These are phyloP conservation scores for Caerostris darwini DNA, from an alignment of 1,140 invertebrate genomes.

Conservation along the genomic window DNA sequence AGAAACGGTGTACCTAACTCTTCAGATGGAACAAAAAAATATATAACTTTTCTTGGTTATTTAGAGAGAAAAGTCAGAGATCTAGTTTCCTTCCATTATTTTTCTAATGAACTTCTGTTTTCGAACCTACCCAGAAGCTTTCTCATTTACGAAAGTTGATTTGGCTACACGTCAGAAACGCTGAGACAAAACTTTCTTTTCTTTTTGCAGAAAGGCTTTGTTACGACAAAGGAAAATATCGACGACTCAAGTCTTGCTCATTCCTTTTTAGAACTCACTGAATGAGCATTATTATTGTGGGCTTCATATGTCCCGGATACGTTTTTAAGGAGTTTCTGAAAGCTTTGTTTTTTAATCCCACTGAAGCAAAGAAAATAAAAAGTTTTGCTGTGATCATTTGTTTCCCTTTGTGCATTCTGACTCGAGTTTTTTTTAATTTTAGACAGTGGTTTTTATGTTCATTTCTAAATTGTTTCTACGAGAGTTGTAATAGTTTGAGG, in stretches of 20 bases:
- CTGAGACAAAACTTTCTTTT: constrained; percentile 6
- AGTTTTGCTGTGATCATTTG: background rate
- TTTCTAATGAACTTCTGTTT: constrained; percentile 55
- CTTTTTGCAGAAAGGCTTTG: background rate
- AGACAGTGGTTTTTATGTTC: background rate
- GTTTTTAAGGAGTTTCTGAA: background rate
- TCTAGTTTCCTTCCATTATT: constrained; percentile 25
- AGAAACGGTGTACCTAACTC: background rate
- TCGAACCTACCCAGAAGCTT: constrained; percentile 15
- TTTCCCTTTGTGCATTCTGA: background rate
- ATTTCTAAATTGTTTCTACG: background rate
- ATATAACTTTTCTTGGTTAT: constrained; percentile 23
- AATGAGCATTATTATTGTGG: constrained; percentile 14
- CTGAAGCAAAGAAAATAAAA: too few species aligned
- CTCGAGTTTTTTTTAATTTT: background rate
- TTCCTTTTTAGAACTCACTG: background rate
- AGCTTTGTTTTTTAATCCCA: too few species aligned
- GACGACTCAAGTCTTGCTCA: background rate
- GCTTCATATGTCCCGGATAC: background rate
- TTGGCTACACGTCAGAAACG: constrained; percentile 46
- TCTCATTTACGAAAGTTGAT: constrained; percentile 49
- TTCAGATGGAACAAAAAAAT: constrained; percentile 16
- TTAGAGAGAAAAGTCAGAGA: constrained; percentile 40
- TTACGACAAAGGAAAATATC: constrained; percentile 29
- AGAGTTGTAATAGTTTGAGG: background rate